A percentile compares a stretch with the other conserved stretches of the same genome.
These are phyloP conservation scores for Chamaea fasciata DNA, from an alignment of 2,113 vertebrate genomes.

Conservation along the genomic window DNA sequence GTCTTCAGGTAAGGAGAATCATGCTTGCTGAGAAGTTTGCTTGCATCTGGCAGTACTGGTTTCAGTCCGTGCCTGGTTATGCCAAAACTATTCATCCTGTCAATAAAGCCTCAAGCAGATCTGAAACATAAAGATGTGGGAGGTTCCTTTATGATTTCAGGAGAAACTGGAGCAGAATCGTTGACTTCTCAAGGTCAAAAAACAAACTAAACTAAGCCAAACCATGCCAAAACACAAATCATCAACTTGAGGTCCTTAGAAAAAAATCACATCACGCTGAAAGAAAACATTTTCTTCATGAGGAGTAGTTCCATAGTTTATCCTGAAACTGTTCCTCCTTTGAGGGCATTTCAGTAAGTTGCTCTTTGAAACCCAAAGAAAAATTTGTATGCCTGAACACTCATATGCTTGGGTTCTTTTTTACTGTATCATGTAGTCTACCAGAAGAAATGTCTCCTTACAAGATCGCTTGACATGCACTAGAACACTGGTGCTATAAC, in stretches of 20 bases:
- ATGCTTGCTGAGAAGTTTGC: not conserved
- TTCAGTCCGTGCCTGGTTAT: not conserved
- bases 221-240: not conserved
- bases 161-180: not conserved
- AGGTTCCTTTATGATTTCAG: not conserved
- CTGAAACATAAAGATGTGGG: not conserved
- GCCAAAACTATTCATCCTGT: not conserved
- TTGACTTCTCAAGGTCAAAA: not conserved
- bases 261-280: not conserved
- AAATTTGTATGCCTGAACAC: not conserved
- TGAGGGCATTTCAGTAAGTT: not conserved
- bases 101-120: not conserved
- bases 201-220: not conserved
- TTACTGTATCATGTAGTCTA: not conserved
- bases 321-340: not conserved
- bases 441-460: not conserved
- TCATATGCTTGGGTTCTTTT: not conserved
- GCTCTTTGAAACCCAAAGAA: not conserved
- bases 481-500: constrained; percentile 5
- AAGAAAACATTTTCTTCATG: not conserved
- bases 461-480: not conserved
- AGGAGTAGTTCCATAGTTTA: not conserved
- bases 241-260: not conserved
- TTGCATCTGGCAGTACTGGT: not conserved
- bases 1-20: not conserved